Conservation (phyloP, 2,888 invertebrate genomes). For the Pilophorus perplexus region DNA sequence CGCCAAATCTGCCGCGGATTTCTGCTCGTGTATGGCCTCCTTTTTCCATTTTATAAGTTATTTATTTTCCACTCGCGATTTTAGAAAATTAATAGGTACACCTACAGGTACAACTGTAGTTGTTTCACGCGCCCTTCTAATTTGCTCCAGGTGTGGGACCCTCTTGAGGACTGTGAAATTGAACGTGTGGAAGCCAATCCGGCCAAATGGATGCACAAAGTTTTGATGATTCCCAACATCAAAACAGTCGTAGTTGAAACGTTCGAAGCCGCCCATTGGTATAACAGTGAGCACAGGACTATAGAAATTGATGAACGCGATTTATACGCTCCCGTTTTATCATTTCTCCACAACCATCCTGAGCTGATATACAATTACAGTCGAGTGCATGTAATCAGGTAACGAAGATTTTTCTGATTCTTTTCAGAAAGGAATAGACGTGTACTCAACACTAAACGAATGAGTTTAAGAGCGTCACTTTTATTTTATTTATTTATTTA, state of each 20-base stretch:
- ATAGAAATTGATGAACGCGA: slow-evolving; percentile 5
- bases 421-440: too few relatives aligned
- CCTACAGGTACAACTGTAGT: too few relatives aligned
- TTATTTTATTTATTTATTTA: too few relatives aligned
- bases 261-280: slow-evolving; percentile 13
- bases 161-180: slow-evolving; percentile 1
- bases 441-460: too few relatives aligned
- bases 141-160: slow-evolving; percentile 30
- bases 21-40: too few relatives aligned
- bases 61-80: too few relatives aligned
- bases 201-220: slow-evolving; percentile 12
- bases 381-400: slow-evolving; percentile 19
- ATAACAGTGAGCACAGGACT: background rate
- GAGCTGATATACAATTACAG: slow-evolving; percentile 16
- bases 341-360: slow-evolving; percentile 17
- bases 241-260: slow-evolving; percentile 31
- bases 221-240: slow-evolving; percentile 2
- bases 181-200: slow-evolving; percentile 13
- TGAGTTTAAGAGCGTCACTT: too few relatives aligned
- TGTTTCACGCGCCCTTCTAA: too few relatives aligned
- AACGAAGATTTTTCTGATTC: too few relatives aligned
- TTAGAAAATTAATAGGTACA: too few relatives aligned
- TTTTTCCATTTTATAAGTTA: too few relatives aligned
- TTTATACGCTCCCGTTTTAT: slow-evolving; percentile 9
- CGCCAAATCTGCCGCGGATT: too few relatives aligned